Percentiles rank a stretch among this genome's conserved stretches.
Evolutionary conservation across 2,113 vertebrate genomes (phyloP).

Genomic region (Alces alces): DNA sequence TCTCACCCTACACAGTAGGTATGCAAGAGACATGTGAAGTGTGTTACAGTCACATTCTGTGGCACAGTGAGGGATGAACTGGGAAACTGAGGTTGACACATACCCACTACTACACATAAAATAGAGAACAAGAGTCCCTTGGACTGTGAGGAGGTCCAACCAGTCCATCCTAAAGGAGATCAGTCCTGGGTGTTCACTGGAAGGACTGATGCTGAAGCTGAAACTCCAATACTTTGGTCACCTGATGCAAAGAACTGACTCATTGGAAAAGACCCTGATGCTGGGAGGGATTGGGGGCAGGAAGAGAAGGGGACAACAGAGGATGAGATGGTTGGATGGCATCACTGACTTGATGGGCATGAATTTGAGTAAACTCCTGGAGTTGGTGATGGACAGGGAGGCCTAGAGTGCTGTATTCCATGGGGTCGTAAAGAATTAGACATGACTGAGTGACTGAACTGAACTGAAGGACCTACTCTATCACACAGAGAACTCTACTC

Average conservation of each 20-base stretch:
- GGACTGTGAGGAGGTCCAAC: background rate
- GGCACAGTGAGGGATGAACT: background rate
- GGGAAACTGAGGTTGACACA: background rate
- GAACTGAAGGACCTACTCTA: background rate
- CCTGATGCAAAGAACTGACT: background rate
- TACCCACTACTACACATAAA: background rate
- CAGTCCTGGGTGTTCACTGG: background rate
- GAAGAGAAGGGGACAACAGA: background rate
- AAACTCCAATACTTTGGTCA: background rate
- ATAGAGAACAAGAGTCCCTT: background rate
- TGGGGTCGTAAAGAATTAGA: accelerated
- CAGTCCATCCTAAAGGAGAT: background rate
- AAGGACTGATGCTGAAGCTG: background rate
- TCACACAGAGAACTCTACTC: background rate
- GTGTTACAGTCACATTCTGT: background rate
- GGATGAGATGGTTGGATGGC: background rate
- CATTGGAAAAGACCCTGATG: background rate
- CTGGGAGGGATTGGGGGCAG: accelerated
- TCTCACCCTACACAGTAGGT: accelerated
- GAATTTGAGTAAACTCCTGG: background rate
- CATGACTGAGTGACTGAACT: background rate
- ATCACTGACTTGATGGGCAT: background rate
- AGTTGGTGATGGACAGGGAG: background rate
- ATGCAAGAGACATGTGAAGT: accelerated
- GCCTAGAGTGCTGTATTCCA: background rate